Conservation (phyloP, 1,140 invertebrate genomes). For the Spodoptera litura region DNA sequence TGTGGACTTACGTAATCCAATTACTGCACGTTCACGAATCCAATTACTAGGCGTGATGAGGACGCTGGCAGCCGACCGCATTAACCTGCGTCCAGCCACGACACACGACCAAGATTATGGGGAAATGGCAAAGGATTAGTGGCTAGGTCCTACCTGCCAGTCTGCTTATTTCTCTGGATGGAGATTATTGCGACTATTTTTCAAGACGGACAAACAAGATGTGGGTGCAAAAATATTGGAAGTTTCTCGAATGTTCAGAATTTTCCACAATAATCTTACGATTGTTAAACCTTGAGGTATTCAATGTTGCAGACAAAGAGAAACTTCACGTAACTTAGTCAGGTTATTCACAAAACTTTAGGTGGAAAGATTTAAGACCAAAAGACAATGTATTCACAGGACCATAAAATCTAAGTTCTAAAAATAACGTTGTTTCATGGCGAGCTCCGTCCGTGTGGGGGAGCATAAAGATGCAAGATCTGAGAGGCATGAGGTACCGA, state of each 20-base stretch:
- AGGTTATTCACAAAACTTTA: not conserved
- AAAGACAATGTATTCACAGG: not conserved
- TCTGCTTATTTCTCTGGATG: not conserved
- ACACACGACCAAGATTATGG: constrained; percentile 27
- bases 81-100: constrained; percentile 17
- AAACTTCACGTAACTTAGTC: too few species aligned
- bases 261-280: too few species aligned
- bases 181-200: not conserved
- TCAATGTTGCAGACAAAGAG: too few species aligned
- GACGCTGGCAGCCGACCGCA: constrained; percentile 12
- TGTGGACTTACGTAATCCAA: constrained; percentile 41
- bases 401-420: constrained; percentile 1
- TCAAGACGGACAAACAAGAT: not conserved
- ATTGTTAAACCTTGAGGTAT: too few species aligned
- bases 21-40: constrained; percentile 42
- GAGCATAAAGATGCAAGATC: constrained; percentile 69
- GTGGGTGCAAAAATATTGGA: not conserved
- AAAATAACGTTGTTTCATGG: constrained; percentile 6
- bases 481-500: constrained; percentile 58
- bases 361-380: not conserved
- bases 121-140: not conserved
- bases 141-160: not conserved
- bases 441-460: constrained; percentile 36
- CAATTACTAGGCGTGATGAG: constrained; percentile 30
- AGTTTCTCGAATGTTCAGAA: not conserved